Conservation (phyloP, 2,797 vertebrate genomes). For the Gallinago stenura region DNA sequence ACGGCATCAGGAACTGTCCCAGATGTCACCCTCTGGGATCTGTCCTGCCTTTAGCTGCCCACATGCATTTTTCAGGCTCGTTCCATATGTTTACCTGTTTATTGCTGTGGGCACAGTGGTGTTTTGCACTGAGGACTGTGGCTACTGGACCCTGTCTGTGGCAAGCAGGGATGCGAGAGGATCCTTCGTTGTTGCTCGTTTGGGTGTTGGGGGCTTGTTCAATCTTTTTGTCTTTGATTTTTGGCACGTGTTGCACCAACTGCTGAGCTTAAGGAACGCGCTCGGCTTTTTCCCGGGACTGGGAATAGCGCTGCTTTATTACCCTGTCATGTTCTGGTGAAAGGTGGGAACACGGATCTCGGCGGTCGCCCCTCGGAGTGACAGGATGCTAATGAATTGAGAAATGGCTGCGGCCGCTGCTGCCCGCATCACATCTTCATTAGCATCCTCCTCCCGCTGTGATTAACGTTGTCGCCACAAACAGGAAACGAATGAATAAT, state of each 20-base stretch:
- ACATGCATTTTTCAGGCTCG: neutral
- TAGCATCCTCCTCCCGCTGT: constrained; percentile 68
- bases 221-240: neutral
- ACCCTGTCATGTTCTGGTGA: constrained; percentile 54
- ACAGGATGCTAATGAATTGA: constrained; percentile 69
- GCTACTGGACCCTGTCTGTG: neutral
- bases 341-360: constrained; percentile 35
- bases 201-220: neutral
- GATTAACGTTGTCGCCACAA: constrained; percentile 70
- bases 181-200: accelerated
- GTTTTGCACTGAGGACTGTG: accelerated
- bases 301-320: constrained; percentile 28
- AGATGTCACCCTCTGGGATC: neutral
- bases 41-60: neutral
- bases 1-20: neutral
- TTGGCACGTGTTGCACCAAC: neutral
- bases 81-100: neutral
- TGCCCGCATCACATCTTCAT: constrained; percentile 75
- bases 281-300: neutral
- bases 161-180: accelerated
- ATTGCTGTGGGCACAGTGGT: accelerated
- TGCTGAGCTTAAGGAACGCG: neutral
- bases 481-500: constrained; percentile 74
- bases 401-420: constrained; percentile 16
- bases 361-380: neutral